A percentile compares a stretch with the other conserved stretches of the same genome.
These are phyloP conservation scores for Platysternon megacephalum DNA, from an alignment of 2,113 vertebrate species.

Conservation along the genomic window DNA sequence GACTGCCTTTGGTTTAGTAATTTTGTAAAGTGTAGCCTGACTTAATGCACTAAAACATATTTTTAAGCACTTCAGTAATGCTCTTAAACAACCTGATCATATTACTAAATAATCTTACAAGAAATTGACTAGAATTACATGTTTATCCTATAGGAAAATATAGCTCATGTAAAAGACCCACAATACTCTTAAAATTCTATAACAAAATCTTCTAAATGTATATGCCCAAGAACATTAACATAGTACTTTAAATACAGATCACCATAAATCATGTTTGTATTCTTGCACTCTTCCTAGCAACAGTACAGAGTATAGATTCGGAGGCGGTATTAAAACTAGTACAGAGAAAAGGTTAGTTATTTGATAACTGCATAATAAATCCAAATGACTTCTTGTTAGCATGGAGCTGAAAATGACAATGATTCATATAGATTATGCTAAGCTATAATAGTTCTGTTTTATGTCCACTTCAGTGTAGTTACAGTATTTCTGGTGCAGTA, in stretches of 20 bases:
- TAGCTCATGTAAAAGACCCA: fast-evolving
- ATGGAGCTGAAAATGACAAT: not conserved
- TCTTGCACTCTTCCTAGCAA: not conserved
- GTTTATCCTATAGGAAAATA: not conserved
- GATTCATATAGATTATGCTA: not conserved
- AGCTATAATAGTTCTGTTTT: not conserved
- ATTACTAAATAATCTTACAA: not conserved
- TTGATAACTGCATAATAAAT: not conserved
- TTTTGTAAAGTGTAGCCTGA: not conserved
- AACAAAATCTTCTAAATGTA: not conserved
- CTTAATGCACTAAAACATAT: not conserved
- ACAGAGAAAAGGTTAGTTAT: not conserved
- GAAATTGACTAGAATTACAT: not conserved
- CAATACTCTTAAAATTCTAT: not conserved
- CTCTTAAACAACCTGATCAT: not conserved
- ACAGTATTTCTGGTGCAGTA: not conserved
- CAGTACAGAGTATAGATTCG: fast-evolving
- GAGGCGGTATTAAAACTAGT: not conserved
- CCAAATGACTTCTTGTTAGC: fast-evolving
- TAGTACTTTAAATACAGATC: not conserved
- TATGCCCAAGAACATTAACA: not conserved
- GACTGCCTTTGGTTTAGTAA: not conserved
- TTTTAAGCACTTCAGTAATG: not conserved
- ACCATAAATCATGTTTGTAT: not conserved
- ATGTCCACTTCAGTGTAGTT: not conserved